Conservation (phyloP, 2,113 vertebrate species). For the Melanocharis versteri region DNA sequence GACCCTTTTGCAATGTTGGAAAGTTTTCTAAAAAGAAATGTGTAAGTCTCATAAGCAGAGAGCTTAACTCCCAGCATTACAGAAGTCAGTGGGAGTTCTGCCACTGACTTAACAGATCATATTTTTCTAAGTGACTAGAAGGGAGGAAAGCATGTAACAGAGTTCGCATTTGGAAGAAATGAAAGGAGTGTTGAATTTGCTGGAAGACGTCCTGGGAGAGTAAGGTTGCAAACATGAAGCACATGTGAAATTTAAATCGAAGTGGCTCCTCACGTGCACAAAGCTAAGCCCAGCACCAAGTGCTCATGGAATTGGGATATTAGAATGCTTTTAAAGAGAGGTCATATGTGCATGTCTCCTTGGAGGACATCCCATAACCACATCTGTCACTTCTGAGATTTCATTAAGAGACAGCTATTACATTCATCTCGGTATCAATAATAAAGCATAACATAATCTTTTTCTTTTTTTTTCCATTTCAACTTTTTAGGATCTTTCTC, state of each 20-base stretch:
- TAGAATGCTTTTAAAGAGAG: neutral
- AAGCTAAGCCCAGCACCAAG: neutral
- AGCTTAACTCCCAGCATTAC: constrained; percentile 8
- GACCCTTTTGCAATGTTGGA: neutral
- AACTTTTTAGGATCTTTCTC: neutral
- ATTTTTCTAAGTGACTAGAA: neutral
- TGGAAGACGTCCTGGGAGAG: constrained; percentile 21
- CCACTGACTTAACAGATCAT: neutral
- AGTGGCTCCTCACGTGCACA: neutral
- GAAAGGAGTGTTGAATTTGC: neutral
- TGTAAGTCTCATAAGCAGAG: neutral
- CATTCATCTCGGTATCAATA: neutral
- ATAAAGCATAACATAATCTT: neutral
- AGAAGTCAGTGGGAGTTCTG: constrained; percentile 35
- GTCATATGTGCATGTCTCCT: neutral
- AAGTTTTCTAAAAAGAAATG: neutral
- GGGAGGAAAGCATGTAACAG: neutral
- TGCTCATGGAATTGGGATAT: neutral
- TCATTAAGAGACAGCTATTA: neutral
- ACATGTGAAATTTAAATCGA: constrained; percentile 2
- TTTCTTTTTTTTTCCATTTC: neutral
- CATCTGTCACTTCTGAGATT: neutral
- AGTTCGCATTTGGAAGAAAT: neutral
- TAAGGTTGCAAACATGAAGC: constrained; percentile 5
- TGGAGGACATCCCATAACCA: neutral